Base-by-base conservation (phyloP, 2,888 invertebrate species). In the Nasonovia ribisnigri region DNA sequence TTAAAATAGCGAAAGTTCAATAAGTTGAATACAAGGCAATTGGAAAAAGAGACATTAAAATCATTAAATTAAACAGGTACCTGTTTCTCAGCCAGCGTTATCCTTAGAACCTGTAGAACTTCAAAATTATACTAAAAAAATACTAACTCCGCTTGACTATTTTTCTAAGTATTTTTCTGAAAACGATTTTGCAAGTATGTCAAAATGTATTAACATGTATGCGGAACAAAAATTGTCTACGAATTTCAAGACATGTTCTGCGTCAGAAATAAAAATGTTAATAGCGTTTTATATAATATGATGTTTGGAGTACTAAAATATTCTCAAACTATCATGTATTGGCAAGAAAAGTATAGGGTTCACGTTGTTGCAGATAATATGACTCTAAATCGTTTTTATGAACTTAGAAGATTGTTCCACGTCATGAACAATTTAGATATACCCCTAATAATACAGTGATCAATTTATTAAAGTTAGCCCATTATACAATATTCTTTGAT, bases 381-480 rank as follows among this genome's bases (percentile, higher is more conserved):
- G 94, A 84, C 94, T 42, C 42, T 88, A 24, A 94, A 95, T 87
- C 67, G 94, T 67, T 95, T 95, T 92, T 95, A 94, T 87, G 87
- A 95, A 90, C 84, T 95, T 43, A 92, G 95, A 91, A 91, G 91
- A 43, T 60, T 89, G n/a, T 86, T 95, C 8, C 95, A 95, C 91
- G 88, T 95, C 57, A 95, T 95, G 29, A 94, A 95, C 42, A n/a
- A n/a, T n/a, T n/a, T n/a, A n/a, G n/a, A n/a, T n/a, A n/a, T n/a
- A n/a, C n/a, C n/a, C n/a, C 43, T 60, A 90, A 92, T 36, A 94
- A n/a, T n/a, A 92, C 90, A 94, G 54, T 29, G 95, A 95, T 93
- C 93, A 94, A 93, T 95, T 95, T 90, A 95, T 94, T 93, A 95
- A 95, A 94, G 94, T 95, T 26, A 84, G 95, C 88, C 94, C 95